Evolutionary conservation across 2,888 invertebrate species (phyloP), one percentile per base, ranked within the genome.

Genomic region (Micropterix aruncella): DNA sequence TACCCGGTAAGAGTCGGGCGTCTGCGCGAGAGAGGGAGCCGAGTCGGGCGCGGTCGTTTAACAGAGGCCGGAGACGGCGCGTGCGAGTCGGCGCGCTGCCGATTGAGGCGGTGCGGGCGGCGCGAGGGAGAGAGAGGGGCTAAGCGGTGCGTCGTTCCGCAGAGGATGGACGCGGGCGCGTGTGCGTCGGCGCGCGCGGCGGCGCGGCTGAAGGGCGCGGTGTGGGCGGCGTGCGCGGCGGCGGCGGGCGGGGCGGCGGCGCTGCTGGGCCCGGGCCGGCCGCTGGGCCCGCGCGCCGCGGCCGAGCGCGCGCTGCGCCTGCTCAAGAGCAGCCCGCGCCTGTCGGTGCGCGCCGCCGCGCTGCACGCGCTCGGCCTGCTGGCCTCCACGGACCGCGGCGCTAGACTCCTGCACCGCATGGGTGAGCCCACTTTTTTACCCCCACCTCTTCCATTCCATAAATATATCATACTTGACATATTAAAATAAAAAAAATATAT

Each of bases 261-360:
- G 4, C 38, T 9, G 38, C 5, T 5, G 7, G 14, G 16, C 38
- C 14, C 16, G 5, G 14, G 7, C 14, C 5, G 19, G 62, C 63
- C 37, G 18, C 57, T 45, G 64, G 62, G 2, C 61, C 5, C 7
- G 7, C 27, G 27, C 5, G 57, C 65, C 17, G 66, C 74, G 19
- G 70, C 65, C 40, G 58, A 66, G 1, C 63, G 89, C 49, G 61
- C 78, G 41, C 62, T 94, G 50, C 91, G 89, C 0, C 62, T 94
- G 50, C 91, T 89, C 0, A 84, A 85, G 58, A 77, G 78, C 52
- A 82, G 85, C 60, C 78, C 80, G 2, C 85, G 94, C 37, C 91
- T 92, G 59, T 86, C 93, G 1, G 75, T 96, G 42, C 75, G 93
- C 48, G 92, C 91, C 2, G 91, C 92, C 1, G 88, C 92, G 1